Evolutionary conservation across 2,888 invertebrate species (phyloP).

Genomic region (Metalampra italica): DNA sequence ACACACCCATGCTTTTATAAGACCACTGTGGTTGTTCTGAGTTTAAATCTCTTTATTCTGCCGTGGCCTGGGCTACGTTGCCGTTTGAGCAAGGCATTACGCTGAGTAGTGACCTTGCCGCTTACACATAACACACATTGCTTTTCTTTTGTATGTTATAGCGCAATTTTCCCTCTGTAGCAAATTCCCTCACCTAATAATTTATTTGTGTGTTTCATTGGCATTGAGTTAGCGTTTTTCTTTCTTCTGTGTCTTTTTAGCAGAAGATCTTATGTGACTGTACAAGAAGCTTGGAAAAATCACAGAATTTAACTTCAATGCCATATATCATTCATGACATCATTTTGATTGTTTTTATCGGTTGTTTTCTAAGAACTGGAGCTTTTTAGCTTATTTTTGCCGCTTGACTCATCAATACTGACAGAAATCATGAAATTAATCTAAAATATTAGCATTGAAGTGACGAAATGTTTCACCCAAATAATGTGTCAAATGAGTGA

Average conservation of each 20-base stretch:
- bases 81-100: too few species aligned
- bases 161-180: too few species aligned
- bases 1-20: background rate
- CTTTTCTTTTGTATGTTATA: too few species aligned
- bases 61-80: background rate
- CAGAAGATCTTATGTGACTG: background rate
- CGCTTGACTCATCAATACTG: background rate
- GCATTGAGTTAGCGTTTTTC: too few species aligned
- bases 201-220: background rate
- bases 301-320: conserved; percentile 1
- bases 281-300: conserved; percentile 1
- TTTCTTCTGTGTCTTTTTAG: background rate
- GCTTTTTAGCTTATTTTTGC: too few species aligned
- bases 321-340: background rate
- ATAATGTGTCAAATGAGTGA: too few species aligned
- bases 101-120: background rate
- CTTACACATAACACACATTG: too few species aligned
- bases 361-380: too few species aligned
- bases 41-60: background rate
- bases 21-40: background rate
- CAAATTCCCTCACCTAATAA: background rate
- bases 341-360: background rate
- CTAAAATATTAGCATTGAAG: too few species aligned
- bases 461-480: too few species aligned
- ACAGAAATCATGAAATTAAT: too few species aligned